Conservation (phyloP, 2,113 vertebrate genomes). For the Pongo abelii region DNA sequence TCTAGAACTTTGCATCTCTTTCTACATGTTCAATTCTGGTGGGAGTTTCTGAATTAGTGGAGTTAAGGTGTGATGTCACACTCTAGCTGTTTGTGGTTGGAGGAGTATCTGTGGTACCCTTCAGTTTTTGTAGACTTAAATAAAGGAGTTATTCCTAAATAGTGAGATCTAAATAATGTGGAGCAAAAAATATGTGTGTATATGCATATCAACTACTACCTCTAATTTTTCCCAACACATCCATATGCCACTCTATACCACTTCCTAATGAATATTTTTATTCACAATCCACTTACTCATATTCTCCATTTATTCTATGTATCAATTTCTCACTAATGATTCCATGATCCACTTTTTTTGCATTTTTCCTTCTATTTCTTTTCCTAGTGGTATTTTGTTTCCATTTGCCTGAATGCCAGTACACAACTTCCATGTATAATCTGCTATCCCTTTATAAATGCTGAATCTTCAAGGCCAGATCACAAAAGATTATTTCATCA, state of each 20-base stretch:
- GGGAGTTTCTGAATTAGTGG: neutral
- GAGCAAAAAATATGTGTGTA: neutral
- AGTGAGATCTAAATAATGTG: neutral
- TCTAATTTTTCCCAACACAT: neutral
- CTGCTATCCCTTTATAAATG: neutral
- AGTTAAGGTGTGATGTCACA: neutral
- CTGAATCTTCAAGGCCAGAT: slow-evolving; percentile 12
- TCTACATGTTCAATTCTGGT: neutral
- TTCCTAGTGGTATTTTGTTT: neutral
- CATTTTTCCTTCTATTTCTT: neutral
- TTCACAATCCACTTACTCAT: neutral
- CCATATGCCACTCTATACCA: neutral
- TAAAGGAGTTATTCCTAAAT: neutral
- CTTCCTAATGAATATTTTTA: neutral
- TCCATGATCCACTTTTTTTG: neutral
- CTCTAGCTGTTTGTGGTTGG: neutral
- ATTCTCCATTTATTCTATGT: neutral
- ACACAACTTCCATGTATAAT: neutral
- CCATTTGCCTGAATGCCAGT: neutral
- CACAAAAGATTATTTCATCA: neutral
- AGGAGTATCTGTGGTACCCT: neutral
- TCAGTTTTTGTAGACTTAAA: neutral
- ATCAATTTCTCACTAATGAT: neutral
- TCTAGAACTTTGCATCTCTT: neutral
- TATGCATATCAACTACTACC: neutral